Base-by-base conservation (phyloP, 2,113 vertebrate genomes). In the Corythornis madagascariensis region DNA sequence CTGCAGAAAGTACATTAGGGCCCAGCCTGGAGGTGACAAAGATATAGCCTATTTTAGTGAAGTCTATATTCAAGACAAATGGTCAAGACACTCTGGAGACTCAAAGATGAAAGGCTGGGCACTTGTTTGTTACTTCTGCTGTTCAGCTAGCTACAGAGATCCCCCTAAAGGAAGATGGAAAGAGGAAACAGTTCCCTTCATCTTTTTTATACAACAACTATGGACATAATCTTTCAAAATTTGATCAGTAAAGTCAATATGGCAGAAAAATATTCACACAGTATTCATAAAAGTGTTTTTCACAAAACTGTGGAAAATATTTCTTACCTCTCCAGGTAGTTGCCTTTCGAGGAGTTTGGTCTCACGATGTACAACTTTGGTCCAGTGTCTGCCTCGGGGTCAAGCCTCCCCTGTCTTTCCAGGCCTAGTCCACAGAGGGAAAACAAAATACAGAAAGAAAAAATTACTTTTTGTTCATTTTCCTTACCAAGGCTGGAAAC, bases 401-500 rank as follows among this genome's bases (percentile, higher is more conserved):
- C 79, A 88, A 91, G 66, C 21, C 22, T 72, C 56, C 16, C 12
- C 16, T 69, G 16, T 63, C 57, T 67, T 64, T 77, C 60, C 72
- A 94, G 50, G 79, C 25, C 21, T 60, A 55, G 69, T 91, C 84
- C 90, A 89, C 76, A 91, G 53, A 90, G 65, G 22, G 15, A 71
- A 79, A 91, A 83, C n/a, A 87, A 87, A 83, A 83, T 33, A 93
- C 47, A 86, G 53, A 52, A 82, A 69, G 57, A 84, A 22, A 63
- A 76, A 90, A 89, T 96, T 95, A 78, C 59, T 85, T 92, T 72
- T 55, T 85, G 11, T 86, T 94, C 55, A 87, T 83, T 92, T 86
- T 87, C 43, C 50, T 60, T 74, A 31, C 71, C 31, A 47, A 66
- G 38, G 66, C 16, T 94, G 42, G 66, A 90, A 83, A 74, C 10